Evolutionary conservation across 35 echinoderm and acorn worm genomes (phyloP), one percentile per base, ranked within the genome.

Genomic region (Ophioderma brevispina): DNA sequence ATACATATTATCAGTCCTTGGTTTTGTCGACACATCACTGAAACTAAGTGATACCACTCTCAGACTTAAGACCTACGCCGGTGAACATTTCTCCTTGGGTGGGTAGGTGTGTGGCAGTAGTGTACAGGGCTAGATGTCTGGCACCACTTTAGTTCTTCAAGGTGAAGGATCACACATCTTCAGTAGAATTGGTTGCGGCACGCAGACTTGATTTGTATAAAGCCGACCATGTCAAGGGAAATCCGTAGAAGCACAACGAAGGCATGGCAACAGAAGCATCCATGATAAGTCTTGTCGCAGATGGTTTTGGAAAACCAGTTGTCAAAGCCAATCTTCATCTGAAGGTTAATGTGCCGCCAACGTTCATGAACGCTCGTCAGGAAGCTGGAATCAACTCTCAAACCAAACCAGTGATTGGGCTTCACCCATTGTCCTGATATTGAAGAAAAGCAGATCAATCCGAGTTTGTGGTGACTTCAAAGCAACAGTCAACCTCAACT

Each of bases 401-500:
- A 83, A 87, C 14, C 82, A 90, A 0, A 77, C n/a, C 79, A 33
- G 36, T 14, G 87, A 94, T 31, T 90, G 82, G 93, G 88, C 93
- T 28, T 39, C 87, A 63, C 93, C 93, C 28, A 86, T 90, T 82
- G 93, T 94, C 0, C 82, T 88, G 32, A 84, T 94, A 13, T 1
- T 32, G 36, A 94, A 94, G 63, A 25, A 75, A 37, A 50, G n/a
- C 85, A 34, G 84, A 82, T 0, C 75, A 35, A 33, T 94, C 31
- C 0, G 92, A 37, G 78, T 94, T 25, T 90, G 87, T 90, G 82
- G 92, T n/a, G 92, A 94, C 40, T 90, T 86, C 56, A 94, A 94
- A 64, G 38, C 87, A 8, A 90, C 78, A 11, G 32, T 86, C 25
- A 94, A 80, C 40, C 77, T 19, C 33, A 75, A 37, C 1, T 13